Evolutionary conservation across 2,888 invertebrate species (phyloP).

Genomic region (Ethmia dodecea): DNA sequence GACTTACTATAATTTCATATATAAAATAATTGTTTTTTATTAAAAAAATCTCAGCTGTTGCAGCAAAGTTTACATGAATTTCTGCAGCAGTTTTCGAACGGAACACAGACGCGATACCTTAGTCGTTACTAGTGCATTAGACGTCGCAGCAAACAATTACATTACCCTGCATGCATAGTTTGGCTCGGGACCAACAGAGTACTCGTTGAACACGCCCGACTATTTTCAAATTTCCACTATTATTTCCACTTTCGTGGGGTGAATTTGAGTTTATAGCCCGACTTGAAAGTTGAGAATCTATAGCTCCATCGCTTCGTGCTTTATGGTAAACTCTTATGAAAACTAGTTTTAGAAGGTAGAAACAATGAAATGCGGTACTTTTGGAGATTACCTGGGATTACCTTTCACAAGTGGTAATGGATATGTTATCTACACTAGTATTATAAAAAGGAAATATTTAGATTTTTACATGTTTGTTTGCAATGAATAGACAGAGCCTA

Average conservation of each 20-base stretch:
- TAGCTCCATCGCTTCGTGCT: slow-evolving; percentile 14
- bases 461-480: too few species aligned
- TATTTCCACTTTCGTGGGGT: slow-evolving; percentile 39
- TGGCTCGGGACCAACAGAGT: slow-evolving; percentile 66
- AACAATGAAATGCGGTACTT: too few species aligned
- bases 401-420: too few species aligned
- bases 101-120: slow-evolving; percentile 31
- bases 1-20: too few species aligned
- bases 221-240: slow-evolving; percentile 44
- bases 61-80: slow-evolving; percentile 9
- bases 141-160: slow-evolving; percentile 55
- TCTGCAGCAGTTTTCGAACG: slow-evolving; percentile 20
- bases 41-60: too few species aligned
- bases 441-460: too few species aligned
- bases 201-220: slow-evolving; percentile 44
- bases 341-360: too few species aligned
- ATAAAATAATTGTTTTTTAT: too few species aligned
- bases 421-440: too few species aligned
- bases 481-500: too few species aligned
- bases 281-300: slow-evolving; percentile 41
- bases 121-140: slow-evolving; percentile 54
- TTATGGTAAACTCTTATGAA: neutral
- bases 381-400: too few species aligned
- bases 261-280: slow-evolving; percentile 49
- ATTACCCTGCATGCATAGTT: slow-evolving; percentile 54